Evolutionary conservation across 2,888 invertebrate species (phyloP), one percentile per base, ranked within the genome.

Genomic region (Heliconius ismenius): DNA sequence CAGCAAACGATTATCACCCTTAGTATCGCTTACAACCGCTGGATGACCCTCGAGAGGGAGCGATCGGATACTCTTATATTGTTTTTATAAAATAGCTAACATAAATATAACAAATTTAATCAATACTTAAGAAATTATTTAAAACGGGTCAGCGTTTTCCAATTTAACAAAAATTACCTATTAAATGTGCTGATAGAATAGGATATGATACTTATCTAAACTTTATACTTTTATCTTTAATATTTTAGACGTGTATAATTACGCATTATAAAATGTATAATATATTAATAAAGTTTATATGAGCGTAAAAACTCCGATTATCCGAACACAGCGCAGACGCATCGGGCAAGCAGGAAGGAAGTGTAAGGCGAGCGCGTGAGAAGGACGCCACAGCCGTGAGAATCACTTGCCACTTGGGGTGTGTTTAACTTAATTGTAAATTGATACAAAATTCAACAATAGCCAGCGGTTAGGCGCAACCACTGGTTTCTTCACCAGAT

Each of bases 311-410:
- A 39, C 10, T 13, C 26, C 63, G 73, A 39, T 83, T 87, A 88
- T 89, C 87, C 85, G 85, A 88, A 84, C 87, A 75, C 58, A 83
- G 86, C 87, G 87, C 85, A 84, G 84, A 85, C 87, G 83, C 86
- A 83, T 82, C 81, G 82, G 82, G 79, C 83, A 80, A 84, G 88
- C 91, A 91, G 94, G 93, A 94, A 93, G 94, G 93, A 94, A 94
- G 90, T 88, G 94, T 91, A 93, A 94, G 91, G 85, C 89, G 90
- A 93, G 84, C 88, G 88, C 93, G 93, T 94, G 94, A 89, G 93
- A 94, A 92, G 89, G 85, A 87, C 86, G 87, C 89, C 80, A 81
- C 83, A 85, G 84, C 82, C 93, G 94, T 94, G 93, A 86, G 93
- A 93, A 91, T 87, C 80, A 65, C 79, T 79, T 78, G 80, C 77